Evolutionary conservation across 2,797 vertebrate species (phyloP), one percentile per base, ranked within the genome.

Genomic region (Chaunax sp.): DNA sequence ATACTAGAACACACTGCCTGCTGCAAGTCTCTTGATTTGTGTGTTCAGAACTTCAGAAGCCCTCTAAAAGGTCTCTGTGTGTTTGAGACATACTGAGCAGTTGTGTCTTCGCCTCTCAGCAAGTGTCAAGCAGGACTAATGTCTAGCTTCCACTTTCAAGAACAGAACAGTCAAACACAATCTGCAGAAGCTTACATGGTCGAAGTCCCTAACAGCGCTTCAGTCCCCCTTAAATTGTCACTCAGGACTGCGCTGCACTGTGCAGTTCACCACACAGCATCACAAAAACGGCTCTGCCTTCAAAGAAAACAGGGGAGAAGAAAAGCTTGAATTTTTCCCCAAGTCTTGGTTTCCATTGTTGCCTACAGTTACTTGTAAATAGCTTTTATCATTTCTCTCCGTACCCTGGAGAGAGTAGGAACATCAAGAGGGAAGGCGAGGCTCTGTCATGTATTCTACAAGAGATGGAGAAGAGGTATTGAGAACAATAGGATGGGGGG

Each of bases 311-410:
- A 56, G 35, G 57, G 72, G 16, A 25, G 11, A 28, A 47, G 64
- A 58, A 45, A n/a, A 44, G 14, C 37, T 33, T 18, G 18, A 52
- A 59, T 70, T 59, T 72, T 35, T n/a, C 15, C 71, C 46, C 46
- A 54, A 60, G n/a, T 75, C 66, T 71, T 72, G 73, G 67, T 77
- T 87, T 83, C 78, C 63, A 22, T 69, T 64, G 70, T 69, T 65
- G 84, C 84, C 81, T 77, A 61, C 80, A 82, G 80, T 77, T 70
- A 60, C 78, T 85, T 80, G 83, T 82, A 82, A 86, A 87, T 64
- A 81, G 71, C 78, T 85, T 85, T 83, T 69, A 83, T 82, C 71
- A 66, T 80, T 61, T 63, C 64, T 66, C 37, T 50, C 37, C 41
- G 30, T 4, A 44, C 71, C 72, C 69, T 14, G 73, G 59, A 75